Conservation (phyloP, 2,113 vertebrate genomes). For the Thamnophis sirtalis region DNA sequence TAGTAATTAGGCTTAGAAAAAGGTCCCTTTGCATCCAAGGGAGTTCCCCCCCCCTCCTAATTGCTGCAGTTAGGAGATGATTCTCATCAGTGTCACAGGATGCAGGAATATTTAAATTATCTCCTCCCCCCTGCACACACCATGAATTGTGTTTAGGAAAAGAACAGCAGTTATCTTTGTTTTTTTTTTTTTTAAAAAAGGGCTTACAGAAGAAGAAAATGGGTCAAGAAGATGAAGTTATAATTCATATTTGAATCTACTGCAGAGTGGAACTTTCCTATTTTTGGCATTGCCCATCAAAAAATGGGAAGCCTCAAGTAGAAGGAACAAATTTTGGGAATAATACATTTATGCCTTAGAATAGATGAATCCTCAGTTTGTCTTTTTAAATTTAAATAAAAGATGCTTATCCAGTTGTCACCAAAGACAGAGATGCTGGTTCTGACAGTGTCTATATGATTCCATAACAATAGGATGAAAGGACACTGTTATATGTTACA, state of each 20-base stretch:
- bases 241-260: neutral
- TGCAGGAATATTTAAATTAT: neutral
- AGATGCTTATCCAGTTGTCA: neutral
- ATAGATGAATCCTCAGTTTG: neutral
- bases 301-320: neutral
- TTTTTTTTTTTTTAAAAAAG: neutral
- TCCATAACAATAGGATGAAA: neutral
- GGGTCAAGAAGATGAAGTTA: neutral
- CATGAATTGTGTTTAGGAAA: neutral
- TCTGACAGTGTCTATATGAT: neutral
- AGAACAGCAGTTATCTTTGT: neutral
- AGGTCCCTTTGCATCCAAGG: neutral
- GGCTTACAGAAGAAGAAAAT: neutral
- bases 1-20: neutral
- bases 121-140: rapidly evolving
- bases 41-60: neutral
- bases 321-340: neutral
- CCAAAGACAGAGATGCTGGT: neutral
- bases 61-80: neutral
- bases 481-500: neutral
- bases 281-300: neutral
- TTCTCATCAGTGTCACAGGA: neutral
- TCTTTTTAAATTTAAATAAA: neutral
- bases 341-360: neutral
- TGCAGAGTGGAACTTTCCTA: neutral